Conservation (phyloP, 2,113 vertebrate genomes). For the Amia ocellicauda region DNA sequence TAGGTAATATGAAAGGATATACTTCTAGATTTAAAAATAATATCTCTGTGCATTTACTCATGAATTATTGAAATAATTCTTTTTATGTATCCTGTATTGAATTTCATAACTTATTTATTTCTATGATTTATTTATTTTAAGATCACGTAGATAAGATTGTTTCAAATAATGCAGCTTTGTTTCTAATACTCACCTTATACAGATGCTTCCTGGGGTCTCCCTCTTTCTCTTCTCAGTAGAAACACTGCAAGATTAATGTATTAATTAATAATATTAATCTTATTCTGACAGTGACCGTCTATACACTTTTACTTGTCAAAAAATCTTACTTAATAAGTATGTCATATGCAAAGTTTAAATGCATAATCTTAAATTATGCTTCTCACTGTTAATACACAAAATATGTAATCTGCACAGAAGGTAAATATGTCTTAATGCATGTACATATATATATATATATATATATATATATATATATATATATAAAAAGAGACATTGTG, state of each 20-base stretch:
- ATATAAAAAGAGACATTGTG: too few species aligned
- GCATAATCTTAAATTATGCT: too few species aligned
- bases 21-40: conserved; percentile 66
- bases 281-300: too few species aligned
- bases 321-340: too few species aligned
- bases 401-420: too few species aligned
- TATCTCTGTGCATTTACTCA: conserved; percentile 43
- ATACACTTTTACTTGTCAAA: neutral
- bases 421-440: too few species aligned
- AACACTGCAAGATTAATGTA: neutral
- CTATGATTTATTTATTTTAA: conserved; percentile 41
- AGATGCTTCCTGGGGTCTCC: neutral
- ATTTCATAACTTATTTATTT: conserved; percentile 49
- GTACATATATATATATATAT: too few species aligned
- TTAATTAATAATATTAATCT: neutral
- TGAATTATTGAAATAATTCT: conserved; percentile 60
- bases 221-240: neutral
- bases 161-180: conserved; percentile 48
- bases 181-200: conserved; percentile 54
- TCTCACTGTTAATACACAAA: too few species aligned
- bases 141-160: conserved; percentile 31
- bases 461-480: too few species aligned
- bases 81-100: conserved; percentile 52
- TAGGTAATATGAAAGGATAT: conserved; percentile 49
- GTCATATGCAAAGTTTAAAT: too few species aligned